Evolutionary conservation across 2,113 vertebrate species (phyloP).

Genomic region (Pituophis catenifer): DNA sequence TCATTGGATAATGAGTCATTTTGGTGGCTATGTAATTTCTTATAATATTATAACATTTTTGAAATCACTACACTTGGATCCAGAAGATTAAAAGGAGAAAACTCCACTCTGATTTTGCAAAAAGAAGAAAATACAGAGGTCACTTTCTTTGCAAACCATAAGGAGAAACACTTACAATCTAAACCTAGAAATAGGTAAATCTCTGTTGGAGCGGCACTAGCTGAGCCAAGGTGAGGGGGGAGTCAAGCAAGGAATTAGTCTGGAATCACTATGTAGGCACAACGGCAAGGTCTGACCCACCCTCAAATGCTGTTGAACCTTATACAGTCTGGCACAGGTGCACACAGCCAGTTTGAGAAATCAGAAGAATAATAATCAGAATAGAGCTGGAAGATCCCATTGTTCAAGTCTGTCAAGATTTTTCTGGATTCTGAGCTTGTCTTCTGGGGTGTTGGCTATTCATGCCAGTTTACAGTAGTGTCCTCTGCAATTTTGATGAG

Average conservation of each 20-base stretch:
- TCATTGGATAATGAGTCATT: not conserved
- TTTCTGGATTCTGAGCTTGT: no score
- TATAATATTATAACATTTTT: not conserved
- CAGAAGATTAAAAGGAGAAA: not conserved
- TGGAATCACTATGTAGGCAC: not conserved
- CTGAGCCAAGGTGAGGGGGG: not conserved
- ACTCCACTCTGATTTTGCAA: not conserved
- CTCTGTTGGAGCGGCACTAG: not conserved
- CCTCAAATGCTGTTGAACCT: no score
- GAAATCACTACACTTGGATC: not conserved
- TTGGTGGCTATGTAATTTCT: not conserved
- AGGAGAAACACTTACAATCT: not conserved
- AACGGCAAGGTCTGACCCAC: not conserved
- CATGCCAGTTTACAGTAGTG: no score
- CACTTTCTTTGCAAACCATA: not conserved
- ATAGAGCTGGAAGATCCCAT: no score
- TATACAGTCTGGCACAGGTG: not conserved
- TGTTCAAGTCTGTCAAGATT: no score
- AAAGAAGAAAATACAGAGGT: not conserved
- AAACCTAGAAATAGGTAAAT: not conserved
- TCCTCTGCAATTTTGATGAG: no score
- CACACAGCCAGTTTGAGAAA: not conserved
- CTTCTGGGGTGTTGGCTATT: no score
- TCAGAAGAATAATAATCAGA: not conserved
- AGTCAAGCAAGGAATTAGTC: not conserved